These are phyloP conservation scores for Wasmannia auropunctata DNA, from an alignment of 1,140 invertebrate species.

Conservation along the genomic window DNA sequence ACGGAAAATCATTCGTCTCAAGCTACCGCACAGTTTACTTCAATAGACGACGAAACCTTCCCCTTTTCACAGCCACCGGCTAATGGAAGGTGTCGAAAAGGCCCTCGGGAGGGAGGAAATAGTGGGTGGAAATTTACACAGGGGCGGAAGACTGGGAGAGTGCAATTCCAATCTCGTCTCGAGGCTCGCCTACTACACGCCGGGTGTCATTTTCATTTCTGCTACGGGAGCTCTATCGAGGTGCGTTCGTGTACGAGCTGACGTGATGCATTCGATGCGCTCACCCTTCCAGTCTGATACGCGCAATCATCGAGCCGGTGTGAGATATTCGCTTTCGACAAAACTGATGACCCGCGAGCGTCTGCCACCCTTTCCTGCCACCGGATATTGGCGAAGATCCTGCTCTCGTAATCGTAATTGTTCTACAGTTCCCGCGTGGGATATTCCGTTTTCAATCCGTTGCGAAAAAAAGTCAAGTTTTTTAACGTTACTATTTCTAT, in stretches of 20 bases:
- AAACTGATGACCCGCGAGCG: neutral
- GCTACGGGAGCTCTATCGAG: constrained; percentile 37
- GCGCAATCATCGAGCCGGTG: constrained; percentile 23
- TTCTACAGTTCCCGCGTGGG: neutral
- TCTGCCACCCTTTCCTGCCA: neutral
- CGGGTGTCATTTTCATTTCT: constrained; percentile 74
- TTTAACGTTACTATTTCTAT: neutral
- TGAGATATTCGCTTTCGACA: neutral
- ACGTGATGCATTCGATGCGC: constrained; percentile 34
- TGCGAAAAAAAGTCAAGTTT: neutral
- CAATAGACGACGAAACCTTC: constrained; percentile 66
- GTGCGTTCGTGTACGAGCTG: constrained; percentile 37
- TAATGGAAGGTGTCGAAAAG: constrained; percentile 79
- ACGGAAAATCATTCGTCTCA: constrained; percentile 18
- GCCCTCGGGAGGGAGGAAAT: constrained; percentile 63
- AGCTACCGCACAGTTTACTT: constrained; percentile 61
- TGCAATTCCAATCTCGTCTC: constrained; percentile 66
- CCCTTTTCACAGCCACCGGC: constrained; percentile 66
- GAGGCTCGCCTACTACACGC: constrained; percentile 52
- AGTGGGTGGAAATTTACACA: constrained; percentile 71
- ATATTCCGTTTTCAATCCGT: neutral
- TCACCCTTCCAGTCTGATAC: constrained; percentile 11
- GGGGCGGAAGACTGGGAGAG: constrained; percentile 44
- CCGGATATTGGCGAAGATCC: neutral
- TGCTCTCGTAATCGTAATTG: neutral